A percentile compares a stretch with the other conserved stretches of the same genome.
Conservation (phyloP, 2,797 vertebrate species). For the Amazonetta brasiliensis region DNA sequence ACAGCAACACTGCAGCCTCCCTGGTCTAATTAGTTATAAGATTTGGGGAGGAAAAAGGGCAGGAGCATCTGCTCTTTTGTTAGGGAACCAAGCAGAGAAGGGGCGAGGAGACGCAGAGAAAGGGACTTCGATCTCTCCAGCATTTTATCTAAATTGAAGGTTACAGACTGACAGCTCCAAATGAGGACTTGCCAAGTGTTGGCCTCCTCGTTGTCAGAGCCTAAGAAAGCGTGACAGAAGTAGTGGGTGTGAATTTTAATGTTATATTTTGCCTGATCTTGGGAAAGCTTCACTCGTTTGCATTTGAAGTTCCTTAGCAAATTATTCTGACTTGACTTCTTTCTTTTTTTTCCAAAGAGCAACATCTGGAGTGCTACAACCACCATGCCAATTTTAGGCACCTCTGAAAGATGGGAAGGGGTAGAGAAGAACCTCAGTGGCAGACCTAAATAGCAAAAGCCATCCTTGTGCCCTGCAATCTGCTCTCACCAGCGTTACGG, state of each 20-base stretch:
- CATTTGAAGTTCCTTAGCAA: background rate
- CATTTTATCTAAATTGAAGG: background rate
- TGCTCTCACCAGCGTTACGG: background rate
- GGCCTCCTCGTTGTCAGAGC: background rate
- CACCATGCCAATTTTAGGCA: background rate
- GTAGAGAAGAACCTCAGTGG: background rate
- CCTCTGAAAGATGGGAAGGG: background rate
- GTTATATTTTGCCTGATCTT: slow-evolving; percentile 10
- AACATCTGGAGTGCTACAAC: background rate
- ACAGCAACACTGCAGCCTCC: background rate
- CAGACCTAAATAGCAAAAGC: background rate
- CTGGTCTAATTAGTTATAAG: background rate
- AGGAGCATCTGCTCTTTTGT: background rate
- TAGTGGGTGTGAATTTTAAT: background rate
- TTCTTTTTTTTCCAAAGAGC: background rate
- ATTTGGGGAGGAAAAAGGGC: background rate
- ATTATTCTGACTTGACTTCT: background rate
- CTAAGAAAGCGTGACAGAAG: slow-evolving; percentile 17
- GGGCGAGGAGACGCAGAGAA: background rate
- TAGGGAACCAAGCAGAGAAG: background rate
- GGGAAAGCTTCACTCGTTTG: background rate
- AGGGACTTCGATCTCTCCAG: background rate
- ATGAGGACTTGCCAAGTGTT: background rate
- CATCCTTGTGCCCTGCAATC: background rate
- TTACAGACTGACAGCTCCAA: slow-evolving; percentile 16